A percentile compares a stretch with the other conserved stretches of the same genome.
These are phyloP conservation scores for Hemibagrus wyckioides DNA, from an alignment of 2,113 vertebrate species.

Conservation along the genomic window DNA sequence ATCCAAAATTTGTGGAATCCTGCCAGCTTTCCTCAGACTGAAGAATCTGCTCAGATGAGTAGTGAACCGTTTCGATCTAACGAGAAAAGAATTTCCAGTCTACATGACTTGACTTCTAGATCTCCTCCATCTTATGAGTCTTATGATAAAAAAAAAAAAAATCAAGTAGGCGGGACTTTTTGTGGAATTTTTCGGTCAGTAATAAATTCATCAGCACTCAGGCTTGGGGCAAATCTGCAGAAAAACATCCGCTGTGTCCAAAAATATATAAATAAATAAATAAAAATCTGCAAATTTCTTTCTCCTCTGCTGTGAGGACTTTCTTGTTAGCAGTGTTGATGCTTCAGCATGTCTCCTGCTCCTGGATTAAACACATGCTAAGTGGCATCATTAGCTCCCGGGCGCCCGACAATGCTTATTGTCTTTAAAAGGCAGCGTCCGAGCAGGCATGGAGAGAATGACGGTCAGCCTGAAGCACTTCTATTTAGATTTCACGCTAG, in stretches of 20 bases:
- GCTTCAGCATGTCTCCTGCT: conserved; percentile 26
- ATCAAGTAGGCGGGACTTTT: background rate
- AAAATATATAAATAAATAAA: too few relatives aligned
- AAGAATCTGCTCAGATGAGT: too few relatives aligned
- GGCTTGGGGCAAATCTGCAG: background rate
- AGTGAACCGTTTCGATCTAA: too few relatives aligned
- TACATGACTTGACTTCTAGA: too few relatives aligned
- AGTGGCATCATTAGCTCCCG: conserved; percentile 16
- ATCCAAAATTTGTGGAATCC: too few relatives aligned
- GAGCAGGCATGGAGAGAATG: background rate
- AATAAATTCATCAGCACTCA: background rate
- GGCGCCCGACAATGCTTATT: conserved; percentile 25
- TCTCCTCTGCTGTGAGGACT: background rate
- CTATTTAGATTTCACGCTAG: conserved; percentile 30
- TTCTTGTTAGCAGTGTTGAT: background rate
- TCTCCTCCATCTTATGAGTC: background rate
- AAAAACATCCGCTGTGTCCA: background rate
- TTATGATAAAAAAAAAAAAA: background rate
- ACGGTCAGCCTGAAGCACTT: background rate
- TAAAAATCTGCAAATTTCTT: too few relatives aligned
- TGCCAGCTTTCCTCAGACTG: too few relatives aligned
- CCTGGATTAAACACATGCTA: conserved; percentile 17
- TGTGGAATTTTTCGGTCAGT: background rate
- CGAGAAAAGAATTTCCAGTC: too few relatives aligned
- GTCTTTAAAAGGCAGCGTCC: conserved; percentile 32